These are phyloP conservation scores for Hoplias malabaricus DNA, from an alignment of 2,113 vertebrate genomes.

Conservation along the genomic window DNA sequence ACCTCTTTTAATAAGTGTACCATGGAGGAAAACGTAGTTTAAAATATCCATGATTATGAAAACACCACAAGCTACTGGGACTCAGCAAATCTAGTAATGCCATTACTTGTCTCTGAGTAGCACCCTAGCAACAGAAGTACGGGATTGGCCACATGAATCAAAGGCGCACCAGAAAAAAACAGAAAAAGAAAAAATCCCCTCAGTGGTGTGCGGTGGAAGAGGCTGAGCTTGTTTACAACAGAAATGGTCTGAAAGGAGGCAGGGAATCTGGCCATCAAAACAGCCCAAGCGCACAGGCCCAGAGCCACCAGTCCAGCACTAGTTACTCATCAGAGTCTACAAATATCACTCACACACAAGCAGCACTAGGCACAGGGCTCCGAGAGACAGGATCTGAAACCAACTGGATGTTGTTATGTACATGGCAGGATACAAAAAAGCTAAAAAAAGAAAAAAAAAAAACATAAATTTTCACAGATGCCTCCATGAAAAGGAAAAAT, in stretches of 20 bases:
- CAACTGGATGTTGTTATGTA: too few species aligned
- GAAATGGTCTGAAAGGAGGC: constrained; percentile 50
- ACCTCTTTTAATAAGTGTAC: neutral
- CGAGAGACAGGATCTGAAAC: neutral
- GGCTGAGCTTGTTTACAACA: constrained; percentile 34
- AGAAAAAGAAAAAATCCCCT: neutral
- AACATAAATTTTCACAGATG: too few species aligned
- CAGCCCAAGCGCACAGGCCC: constrained; percentile 55
- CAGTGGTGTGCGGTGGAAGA: constrained; percentile 10
- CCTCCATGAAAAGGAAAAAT: too few species aligned
- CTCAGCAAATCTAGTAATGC: neutral
- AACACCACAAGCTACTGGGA: neutral
- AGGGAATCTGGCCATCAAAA: constrained; percentile 58
- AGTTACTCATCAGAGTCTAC: constrained; percentile 70
- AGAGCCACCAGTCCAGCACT: constrained; percentile 60
- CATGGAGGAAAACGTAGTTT: neutral
- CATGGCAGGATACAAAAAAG: too few species aligned
- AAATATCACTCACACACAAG: constrained; percentile 61
- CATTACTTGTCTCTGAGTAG: constrained; percentile 1
- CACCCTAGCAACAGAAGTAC: constrained; percentile 3
- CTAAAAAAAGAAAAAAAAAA: too few species aligned
- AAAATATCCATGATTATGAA: neutral
- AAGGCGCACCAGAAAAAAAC: neutral
- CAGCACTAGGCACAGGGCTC: too few species aligned
- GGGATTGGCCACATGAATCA: constrained; percentile 16